phyloP scores from a whole-genome alignment of 1,140 invertebrate genomes.

The Drosophila mauritiana region DNA sequence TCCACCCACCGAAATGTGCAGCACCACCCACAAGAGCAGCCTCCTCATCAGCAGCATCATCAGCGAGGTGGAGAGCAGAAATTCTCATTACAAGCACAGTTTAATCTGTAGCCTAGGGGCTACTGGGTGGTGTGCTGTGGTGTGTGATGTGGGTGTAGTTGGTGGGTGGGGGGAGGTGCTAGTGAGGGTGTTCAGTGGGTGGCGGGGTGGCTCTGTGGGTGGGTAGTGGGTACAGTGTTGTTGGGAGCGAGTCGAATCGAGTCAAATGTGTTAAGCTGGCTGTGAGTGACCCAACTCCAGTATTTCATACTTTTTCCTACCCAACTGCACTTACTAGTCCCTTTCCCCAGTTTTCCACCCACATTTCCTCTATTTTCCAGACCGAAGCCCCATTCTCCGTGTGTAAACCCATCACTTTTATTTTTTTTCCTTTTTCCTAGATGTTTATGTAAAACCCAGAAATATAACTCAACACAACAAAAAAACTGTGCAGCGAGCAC shows the following conservation, averaged over 20 bases:
- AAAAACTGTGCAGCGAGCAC: conserved; percentile 19
- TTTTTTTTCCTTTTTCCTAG: conserved; percentile 3
- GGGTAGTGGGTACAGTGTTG: conserved; percentile 4
- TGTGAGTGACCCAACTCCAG: conserved; percentile 23
- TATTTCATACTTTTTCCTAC: conserved; percentile 18
- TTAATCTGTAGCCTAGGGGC: conserved; percentile 64
- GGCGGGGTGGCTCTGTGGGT: not conserved
- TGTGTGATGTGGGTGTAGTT: not conserved
- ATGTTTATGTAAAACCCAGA: conserved; percentile 55
- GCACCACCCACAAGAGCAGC: conserved; percentile 12
- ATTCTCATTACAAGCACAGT: conserved; percentile 80
- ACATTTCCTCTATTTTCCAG: conserved; percentile 2
- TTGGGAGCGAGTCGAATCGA: conserved; percentile 23
- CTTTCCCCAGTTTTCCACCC: not conserved
- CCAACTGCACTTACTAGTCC: conserved; percentile 32
- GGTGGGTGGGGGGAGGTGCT: not conserved
- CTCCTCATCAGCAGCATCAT: conserved; percentile 29
- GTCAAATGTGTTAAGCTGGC: conserved; percentile 67
- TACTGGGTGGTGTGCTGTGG: not conserved
- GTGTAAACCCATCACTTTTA: not conserved
- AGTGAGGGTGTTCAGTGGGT: not conserved
- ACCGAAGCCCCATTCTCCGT: not conserved
- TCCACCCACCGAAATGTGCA: conserved; percentile 4
- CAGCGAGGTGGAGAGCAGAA: conserved; percentile 46
- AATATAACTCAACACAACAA: conserved; percentile 40